Evolutionary conservation across 2,113 vertebrate genomes (phyloP).

Genomic region (Onychostruthus taczanowskii): DNA sequence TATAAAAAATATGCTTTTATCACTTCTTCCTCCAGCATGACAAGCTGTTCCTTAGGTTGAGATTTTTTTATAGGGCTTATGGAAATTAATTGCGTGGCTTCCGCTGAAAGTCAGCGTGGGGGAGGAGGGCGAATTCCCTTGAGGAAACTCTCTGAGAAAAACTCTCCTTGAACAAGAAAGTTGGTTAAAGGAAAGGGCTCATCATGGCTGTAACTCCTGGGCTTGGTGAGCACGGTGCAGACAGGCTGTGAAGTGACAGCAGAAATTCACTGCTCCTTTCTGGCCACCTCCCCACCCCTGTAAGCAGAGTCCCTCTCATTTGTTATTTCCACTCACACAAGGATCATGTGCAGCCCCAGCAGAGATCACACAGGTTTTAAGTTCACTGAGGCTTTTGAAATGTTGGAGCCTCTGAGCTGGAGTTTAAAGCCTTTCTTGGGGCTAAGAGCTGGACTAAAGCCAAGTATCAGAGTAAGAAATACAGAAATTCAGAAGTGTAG

Average conservation of each 20-base stretch:
- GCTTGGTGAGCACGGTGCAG: background rate
- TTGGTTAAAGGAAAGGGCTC: background rate
- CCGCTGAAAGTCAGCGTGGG: background rate
- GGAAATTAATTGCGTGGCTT: constrained; percentile 6
- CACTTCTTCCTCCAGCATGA: background rate
- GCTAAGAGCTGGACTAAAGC: background rate
- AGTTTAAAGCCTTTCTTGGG: background rate
- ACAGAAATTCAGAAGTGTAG: background rate
- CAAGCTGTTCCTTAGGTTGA: constrained; percentile 4
- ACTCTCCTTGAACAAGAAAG: background rate
- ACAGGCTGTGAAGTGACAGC: background rate
- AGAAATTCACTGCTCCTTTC: background rate
- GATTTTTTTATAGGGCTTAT: constrained; percentile 19
- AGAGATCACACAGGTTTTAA: background rate
- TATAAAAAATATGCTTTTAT: background rate
- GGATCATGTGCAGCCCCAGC: background rate
- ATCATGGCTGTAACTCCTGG: background rate
- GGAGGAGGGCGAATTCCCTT: background rate
- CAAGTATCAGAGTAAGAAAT: background rate
- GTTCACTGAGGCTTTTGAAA: background rate
- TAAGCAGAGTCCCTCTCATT: background rate
- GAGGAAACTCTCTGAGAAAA: background rate
- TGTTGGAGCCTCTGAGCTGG: background rate
- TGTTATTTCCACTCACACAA: background rate
- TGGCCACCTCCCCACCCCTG: background rate